phyloP scores from a whole-genome alignment of 1,140 invertebrate species.

The Pemphigus obesinymphae region DNA sequence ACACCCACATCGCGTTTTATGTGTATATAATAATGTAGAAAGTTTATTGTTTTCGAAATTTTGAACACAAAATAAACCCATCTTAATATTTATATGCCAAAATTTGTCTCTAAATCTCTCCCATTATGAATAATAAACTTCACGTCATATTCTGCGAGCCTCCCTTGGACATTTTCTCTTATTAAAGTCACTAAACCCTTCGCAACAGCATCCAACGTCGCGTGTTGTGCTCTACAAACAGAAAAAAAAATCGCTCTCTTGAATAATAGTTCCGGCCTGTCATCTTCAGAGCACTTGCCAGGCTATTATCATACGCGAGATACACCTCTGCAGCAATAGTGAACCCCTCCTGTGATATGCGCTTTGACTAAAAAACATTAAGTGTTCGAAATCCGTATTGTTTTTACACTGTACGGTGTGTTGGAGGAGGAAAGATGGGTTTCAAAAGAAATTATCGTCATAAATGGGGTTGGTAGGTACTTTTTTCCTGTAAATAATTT shows the following conservation, averaged over 20 bases:
- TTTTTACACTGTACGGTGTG: too few relatives aligned
- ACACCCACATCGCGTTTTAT: background rate
- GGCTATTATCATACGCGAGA: constrained; percentile 3
- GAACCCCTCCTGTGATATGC: background rate
- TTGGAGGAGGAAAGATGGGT: background rate
- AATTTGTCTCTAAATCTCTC: background rate
- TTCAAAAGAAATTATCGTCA: background rate
- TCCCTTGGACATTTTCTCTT: constrained; percentile 11
- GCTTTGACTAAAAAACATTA: constrained; percentile 20
- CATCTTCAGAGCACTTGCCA: constrained; percentile 32
- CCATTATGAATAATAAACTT: constrained; percentile 12
- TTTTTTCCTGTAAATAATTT: background rate
- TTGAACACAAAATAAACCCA: background rate
- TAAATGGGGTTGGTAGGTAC: too few relatives aligned
- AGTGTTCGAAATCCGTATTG: constrained; percentile 21
- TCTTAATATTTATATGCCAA: background rate
- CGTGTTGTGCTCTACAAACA: background rate
- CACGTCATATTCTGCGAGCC: background rate
- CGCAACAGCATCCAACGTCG: background rate
- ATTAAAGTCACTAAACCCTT: constrained; percentile 1
- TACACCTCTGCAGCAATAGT: too few relatives aligned
- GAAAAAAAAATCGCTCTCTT: constrained; percentile 28
- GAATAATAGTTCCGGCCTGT: constrained; percentile 31
- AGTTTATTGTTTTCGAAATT: background rate
- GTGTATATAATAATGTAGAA: background rate